Percentiles rank a stretch among this genome's conserved stretches.
These are phyloP conservation scores for Platanista minor DNA, from an alignment of 2,113 vertebrate genomes.

Conservation along the genomic window DNA sequence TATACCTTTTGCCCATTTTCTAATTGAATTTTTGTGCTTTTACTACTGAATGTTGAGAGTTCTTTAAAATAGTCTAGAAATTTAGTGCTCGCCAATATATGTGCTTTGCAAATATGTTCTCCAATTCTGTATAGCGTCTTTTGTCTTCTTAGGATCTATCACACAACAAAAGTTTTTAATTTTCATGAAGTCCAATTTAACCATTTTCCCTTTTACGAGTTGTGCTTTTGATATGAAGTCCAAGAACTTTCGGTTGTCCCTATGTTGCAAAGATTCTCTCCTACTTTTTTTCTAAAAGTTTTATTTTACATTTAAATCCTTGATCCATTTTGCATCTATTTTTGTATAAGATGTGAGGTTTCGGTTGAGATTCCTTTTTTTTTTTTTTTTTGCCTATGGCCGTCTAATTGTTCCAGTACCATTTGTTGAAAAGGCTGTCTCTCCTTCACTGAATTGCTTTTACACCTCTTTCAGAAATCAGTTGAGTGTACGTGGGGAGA, in stretches of 20 bases:
- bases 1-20: neutral
- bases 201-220: neutral
- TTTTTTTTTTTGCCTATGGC: neutral
- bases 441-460: neutral
- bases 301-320: neutral
- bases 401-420: neutral
- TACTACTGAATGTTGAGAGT: neutral
- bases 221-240: neutral
- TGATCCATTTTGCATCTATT: neutral
- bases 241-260: neutral
- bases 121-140: neutral
- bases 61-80: neutral
- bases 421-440: neutral
- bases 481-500: neutral
- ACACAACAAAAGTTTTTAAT: neutral
- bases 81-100: neutral
- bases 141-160: neutral
- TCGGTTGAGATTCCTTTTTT: neutral
- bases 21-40: neutral
- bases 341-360: neutral
- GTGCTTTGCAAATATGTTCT: neutral
- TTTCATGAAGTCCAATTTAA: neutral
- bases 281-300: neutral
- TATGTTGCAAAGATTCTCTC: neutral
- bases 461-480: neutral